A percentile compares a stretch with the other conserved stretches of the same genome.
Evolutionary conservation across 1,140 invertebrate genomes (phyloP).

Genomic region (Bradynema listronoti): DNA sequence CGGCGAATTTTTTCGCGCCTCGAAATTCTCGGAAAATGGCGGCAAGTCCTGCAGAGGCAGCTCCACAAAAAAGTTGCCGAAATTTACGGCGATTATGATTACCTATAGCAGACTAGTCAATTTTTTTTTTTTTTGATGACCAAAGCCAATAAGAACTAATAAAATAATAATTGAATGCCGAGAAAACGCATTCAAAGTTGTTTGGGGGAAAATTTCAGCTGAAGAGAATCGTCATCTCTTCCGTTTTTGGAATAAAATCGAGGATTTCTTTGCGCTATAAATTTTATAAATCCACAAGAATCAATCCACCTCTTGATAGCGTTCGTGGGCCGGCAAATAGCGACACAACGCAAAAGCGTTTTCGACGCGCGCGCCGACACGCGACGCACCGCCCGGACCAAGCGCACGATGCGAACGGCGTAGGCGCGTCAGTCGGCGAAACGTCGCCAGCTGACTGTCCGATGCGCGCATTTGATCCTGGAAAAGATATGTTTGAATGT

Average conservation of each 20-base stretch:
- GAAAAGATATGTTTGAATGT: conserved; percentile 6
- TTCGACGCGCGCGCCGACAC: conserved; percentile 28
- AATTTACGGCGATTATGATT: conserved; percentile 31
- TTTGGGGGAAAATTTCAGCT: not conserved
- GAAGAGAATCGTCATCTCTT: not conserved
- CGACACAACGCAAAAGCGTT: conserved; percentile 25
- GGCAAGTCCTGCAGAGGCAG: conserved; percentile 32
- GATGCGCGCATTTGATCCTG: conserved; percentile 5
- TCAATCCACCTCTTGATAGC: not conserved
- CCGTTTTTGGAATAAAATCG: not conserved
- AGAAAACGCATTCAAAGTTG: not conserved
- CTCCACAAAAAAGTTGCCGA: conserved; percentile 1
- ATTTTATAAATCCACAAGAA: not conserved
- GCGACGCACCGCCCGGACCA: conserved; percentile 13
- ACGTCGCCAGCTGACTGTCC: conserved; percentile 19
- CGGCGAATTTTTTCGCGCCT: conserved; percentile 1
- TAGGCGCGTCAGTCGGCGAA: conserved; percentile 20
- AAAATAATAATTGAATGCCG: not conserved
- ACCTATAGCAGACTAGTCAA: no score
- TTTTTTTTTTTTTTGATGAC: no score
- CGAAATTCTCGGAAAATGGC: conserved; percentile 13
- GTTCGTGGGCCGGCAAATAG: conserved; percentile 12
- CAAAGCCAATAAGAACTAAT: not conserved
- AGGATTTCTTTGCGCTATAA: not conserved
- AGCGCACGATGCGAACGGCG: conserved; percentile 7